Evolutionary conservation across 2,113 vertebrate genomes (phyloP), one percentile per base, ranked within the genome.

Genomic region (Proteles cristata): DNA sequence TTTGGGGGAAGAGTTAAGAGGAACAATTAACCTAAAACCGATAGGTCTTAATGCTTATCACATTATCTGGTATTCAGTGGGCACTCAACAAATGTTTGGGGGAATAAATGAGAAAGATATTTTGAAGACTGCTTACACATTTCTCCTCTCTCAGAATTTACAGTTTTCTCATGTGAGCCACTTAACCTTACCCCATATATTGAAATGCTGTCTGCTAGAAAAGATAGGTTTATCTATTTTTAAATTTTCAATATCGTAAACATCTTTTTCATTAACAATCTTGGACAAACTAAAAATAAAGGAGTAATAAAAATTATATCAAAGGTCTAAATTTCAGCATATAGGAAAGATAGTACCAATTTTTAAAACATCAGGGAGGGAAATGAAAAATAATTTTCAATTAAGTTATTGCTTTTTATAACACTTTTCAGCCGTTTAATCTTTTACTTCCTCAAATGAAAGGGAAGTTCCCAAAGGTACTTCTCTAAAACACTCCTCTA

Each of bases 371-470:
- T 86, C 25, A 89, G 61, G 23, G 16, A 92, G 96, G 28, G 35
- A 63, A 94, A 92, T 5, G 5, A 92, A 92, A 90, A 93, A 35
- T 76, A 58, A 88, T 68, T 94, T 92, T 97, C 55, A 96, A 35
- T 73, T 65, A 89, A 93, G 39, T 90, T 85, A 77, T 68, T n/a
- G 88, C 10, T 66, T 94, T 91, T 86, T 74, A 86, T 90, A 95
- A 77, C 68, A 33, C 25, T 69, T 96, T 93, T 85, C 61, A 88
- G 45, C 16, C 35, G 14, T 88, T 89, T 81, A 53, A 68, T 68
- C 25, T 97, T 96, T 87, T 73, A 92, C 82, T 88, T 97, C 61
- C 43, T 91, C 86, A 93, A 65, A 74, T 89, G 45, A 86, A 90
- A 91, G n/a, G 33, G 85, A 94, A 94, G 8, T 5, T 93, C 48